Evolutionary conservation across 1,140 invertebrate genomes (phyloP), one percentile per base, ranked within the genome.

Genomic region (Eriosoma lanigerum): DNA sequence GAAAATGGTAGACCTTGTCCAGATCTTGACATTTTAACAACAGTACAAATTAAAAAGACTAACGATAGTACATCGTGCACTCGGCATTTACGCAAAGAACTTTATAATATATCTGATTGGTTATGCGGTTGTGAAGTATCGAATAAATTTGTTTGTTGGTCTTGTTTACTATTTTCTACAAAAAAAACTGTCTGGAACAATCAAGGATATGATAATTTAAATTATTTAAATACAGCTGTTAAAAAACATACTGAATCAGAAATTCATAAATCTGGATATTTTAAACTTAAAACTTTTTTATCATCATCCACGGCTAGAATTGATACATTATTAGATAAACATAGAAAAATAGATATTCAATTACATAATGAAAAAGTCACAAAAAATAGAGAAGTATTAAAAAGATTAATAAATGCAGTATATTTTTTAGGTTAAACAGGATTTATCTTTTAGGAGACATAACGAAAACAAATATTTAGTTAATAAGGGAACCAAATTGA

Each of bases 181-280:
- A 62, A 62, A 62, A 62, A 62, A 29, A 62, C 24, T 62, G 58
- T 62, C 19, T 62, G 58, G 26, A 62, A 62, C 5, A 19, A 62
- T 62, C 58, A 62, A 62, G 58, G 58, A 0, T 62, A 62, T 62
- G 58, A 32, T 62, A 26, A 62, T 62, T 60, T 60, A 60, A 60
- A 62, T 62, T 26, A 62, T 62, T 32, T 62, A 62, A 62, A 62
- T 62, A 62, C 58, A 62, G 58, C 58, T 62, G 58, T 62, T 62
- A 29, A 62, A 24, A 62, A 62, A 62, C 58, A 62, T 62, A 60
- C 56, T 60, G 56, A 60, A 60, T 60, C 21, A 60, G 56, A 60
- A 29, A 60, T 60, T 29, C 24, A 60, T 60, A 29, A 26, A 9
- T 0, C 21, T 60, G 56, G 0, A 60, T 60, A 60, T 60, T 60